Percentiles rank a stretch among this genome's conserved stretches.
phyloP scores from a whole-genome alignment of 2,113 vertebrate species.

The Brevimyrus niger region DNA sequence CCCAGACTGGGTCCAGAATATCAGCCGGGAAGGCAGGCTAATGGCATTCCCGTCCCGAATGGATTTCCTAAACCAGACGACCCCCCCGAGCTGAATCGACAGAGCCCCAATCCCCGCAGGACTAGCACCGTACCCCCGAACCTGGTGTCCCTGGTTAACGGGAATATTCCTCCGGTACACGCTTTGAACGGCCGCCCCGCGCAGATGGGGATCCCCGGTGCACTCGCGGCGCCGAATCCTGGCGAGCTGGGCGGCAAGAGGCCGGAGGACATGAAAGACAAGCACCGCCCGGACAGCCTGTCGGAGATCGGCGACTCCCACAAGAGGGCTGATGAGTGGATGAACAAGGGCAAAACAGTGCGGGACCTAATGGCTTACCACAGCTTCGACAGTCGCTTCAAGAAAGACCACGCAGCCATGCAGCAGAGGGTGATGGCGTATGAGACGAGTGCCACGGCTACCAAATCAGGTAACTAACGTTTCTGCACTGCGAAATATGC shows the following conservation, averaged over 20 bases:
- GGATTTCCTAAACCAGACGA: slow-evolving; percentile 80
- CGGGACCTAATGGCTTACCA: slow-evolving; percentile 79
- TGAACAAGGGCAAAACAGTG: slow-evolving; percentile 67
- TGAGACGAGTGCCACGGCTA: slow-evolving; percentile 60
- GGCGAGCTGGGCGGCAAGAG: slow-evolving; percentile 60
- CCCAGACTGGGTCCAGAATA: slow-evolving; percentile 72
- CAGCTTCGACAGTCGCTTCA: slow-evolving; percentile 73
- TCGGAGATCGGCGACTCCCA: slow-evolving; percentile 55
- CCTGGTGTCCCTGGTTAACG: slow-evolving; percentile 73
- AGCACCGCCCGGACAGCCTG: slow-evolving; percentile 57
- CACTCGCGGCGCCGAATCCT: slow-evolving; percentile 43
- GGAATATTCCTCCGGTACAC: slow-evolving; percentile 54
- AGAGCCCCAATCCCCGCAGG: slow-evolving; percentile 80
- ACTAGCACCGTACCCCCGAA: slow-evolving; percentile 68
- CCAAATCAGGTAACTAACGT: slow-evolving; percentile 61
- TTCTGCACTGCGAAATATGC: not conserved
- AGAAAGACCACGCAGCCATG: slow-evolving; percentile 72
- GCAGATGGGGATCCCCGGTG: slow-evolving; percentile 52
- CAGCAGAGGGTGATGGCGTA: slow-evolving; percentile 68
- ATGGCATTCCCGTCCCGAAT: slow-evolving; percentile 69
- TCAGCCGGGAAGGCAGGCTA: slow-evolving; percentile 56
- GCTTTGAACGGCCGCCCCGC: slow-evolving; percentile 54
- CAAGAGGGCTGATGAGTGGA: slow-evolving; percentile 68
- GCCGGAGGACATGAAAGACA: slow-evolving; percentile 68
- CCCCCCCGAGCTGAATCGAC: slow-evolving; percentile 79